Conservation (phyloP, 2,888 invertebrate species). For the Limenitis camilla region DNA sequence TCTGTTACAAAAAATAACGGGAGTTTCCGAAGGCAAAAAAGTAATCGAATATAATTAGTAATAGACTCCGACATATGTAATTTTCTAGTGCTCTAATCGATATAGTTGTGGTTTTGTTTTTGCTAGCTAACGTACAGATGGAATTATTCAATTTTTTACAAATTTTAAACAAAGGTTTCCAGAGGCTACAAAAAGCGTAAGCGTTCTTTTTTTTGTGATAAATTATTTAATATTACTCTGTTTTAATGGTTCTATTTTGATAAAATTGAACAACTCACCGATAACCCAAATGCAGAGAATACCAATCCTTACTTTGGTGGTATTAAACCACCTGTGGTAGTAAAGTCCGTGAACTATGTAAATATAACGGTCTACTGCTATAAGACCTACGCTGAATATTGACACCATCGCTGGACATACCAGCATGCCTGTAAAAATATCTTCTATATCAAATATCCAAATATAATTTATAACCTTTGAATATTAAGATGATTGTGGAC, state of each 20-base stretch:
- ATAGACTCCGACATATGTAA: too few species aligned
- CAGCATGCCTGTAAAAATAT: slow-evolving; percentile 65
- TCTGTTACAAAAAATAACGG: too few species aligned
- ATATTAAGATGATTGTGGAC: not conserved
- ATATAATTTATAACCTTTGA: not conserved
- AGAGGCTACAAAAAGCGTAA: too few species aligned
- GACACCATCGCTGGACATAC: slow-evolving; percentile 78
- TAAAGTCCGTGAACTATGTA: slow-evolving; percentile 78
- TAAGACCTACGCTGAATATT: slow-evolving; percentile 77
- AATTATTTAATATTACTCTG: not conserved
- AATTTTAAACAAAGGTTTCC: too few species aligned
- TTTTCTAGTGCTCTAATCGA: too few species aligned
- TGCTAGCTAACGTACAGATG: too few species aligned
- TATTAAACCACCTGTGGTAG: slow-evolving; percentile 76
- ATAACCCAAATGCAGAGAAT: slow-evolving; percentile 53
- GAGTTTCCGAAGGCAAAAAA: too few species aligned
- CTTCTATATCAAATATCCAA: not conserved
- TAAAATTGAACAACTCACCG: slow-evolving; percentile 12
- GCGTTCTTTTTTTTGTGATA: not conserved
- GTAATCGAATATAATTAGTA: too few species aligned
- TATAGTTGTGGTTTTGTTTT: too few species aligned
- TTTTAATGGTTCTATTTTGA: slow-evolving; percentile 1
- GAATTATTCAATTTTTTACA: too few species aligned
- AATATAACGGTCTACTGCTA: slow-evolving; percentile 77
- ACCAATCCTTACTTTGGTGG: slow-evolving; percentile 71